Conservation (phyloP, 1,140 invertebrate genomes). For the Sarcophaga peregrina region DNA sequence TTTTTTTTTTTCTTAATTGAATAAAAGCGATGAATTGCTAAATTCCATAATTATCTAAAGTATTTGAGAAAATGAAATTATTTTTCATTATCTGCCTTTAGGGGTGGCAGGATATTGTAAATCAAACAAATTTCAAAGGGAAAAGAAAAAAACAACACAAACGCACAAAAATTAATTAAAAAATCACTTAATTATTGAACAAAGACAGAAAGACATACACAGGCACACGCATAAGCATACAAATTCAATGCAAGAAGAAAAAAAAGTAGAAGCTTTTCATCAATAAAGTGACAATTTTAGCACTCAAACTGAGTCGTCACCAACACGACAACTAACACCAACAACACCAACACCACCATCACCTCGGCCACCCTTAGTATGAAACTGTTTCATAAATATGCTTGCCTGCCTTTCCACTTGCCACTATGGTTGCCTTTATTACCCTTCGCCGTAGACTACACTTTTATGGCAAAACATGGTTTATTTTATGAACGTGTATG, state of each 20-base stretch:
- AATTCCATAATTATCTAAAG: conserved; percentile 32
- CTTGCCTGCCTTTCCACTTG: background rate
- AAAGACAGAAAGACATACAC: background rate
- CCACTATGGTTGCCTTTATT: no score
- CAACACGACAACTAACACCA: background rate
- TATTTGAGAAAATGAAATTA: conserved; percentile 30
- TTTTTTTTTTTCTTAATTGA: no score
- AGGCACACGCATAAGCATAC: no score
- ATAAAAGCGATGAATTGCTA: no score
- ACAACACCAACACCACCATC: background rate
- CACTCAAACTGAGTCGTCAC: conserved; percentile 15
- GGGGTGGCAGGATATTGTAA: no score
- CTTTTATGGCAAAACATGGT: background rate
- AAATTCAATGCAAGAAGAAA: no score
- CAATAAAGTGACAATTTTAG: conserved; percentile 40
- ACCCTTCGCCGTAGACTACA: background rate
- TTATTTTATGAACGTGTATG: conserved; percentile 10
- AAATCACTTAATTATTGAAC: conserved; percentile 37
- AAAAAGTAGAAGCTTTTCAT: conserved; percentile 26
- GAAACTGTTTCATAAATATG: no score
- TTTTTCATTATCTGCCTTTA: conserved; percentile 22
- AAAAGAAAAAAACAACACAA: no score
- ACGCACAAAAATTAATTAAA: conserved; percentile 26
- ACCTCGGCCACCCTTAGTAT: background rate
- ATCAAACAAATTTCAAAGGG: background rate